phyloP scores from a whole-genome alignment of 2,888 invertebrate genomes.

The Psylliodes chrysocephalus region DNA sequence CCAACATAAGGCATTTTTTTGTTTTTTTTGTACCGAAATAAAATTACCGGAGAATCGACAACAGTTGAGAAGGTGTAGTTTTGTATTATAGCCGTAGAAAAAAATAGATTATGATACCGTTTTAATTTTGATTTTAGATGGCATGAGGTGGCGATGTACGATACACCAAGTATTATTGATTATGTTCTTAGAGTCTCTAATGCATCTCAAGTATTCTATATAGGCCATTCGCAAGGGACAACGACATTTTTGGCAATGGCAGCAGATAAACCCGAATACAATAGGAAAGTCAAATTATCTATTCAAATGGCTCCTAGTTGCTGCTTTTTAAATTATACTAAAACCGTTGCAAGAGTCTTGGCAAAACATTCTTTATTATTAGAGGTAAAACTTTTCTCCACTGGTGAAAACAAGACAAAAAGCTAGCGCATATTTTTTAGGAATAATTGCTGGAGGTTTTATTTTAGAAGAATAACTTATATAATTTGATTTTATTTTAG shows the following conservation, averaged over 20 bases:
- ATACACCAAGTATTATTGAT: slow-evolving; percentile 84
- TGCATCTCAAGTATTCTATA: slow-evolving; percentile 72
- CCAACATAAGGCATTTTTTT: too few relatives aligned
- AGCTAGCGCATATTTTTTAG: background rate
- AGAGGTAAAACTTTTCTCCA: too few relatives aligned
- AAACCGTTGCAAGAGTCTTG: background rate
- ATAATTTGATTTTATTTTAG: too few relatives aligned
- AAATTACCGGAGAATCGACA: too few relatives aligned
- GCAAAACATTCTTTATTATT: slow-evolving; percentile 3
- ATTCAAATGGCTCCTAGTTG: slow-evolving; percentile 73
- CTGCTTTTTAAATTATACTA: background rate
- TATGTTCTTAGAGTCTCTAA: slow-evolving; percentile 70
- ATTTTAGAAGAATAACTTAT: too few relatives aligned
- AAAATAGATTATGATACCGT: too few relatives aligned
- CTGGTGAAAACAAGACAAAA: too few relatives aligned
- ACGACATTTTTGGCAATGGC: slow-evolving; percentile 74
- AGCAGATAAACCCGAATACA: slow-evolving; percentile 72
- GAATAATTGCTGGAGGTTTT: background rate
- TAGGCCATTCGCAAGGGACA: slow-evolving; percentile 84
- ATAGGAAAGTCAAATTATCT: slow-evolving; percentile 72
- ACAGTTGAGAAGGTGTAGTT: too few relatives aligned
- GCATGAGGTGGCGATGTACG: slow-evolving; percentile 82
- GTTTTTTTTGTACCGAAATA: too few relatives aligned
- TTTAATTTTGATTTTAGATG: too few relatives aligned
- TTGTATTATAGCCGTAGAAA: too few relatives aligned